Conservation (phyloP, 2,797 vertebrate species). For the Glyptemys insculpta region DNA sequence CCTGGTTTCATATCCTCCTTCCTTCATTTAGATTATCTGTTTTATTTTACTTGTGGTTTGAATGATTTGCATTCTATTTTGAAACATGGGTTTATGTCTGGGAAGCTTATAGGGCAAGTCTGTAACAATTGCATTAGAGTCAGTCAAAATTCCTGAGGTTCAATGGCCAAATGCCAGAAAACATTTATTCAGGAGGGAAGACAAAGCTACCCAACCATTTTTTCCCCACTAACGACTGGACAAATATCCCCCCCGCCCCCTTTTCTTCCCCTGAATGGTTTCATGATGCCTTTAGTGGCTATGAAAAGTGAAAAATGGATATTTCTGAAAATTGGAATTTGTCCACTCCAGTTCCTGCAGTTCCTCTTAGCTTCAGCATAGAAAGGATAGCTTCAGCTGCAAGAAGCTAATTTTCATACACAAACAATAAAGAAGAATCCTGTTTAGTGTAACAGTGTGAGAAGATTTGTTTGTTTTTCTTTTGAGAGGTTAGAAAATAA, state of each 20-base stretch:
- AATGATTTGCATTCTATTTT: slow-evolving; percentile 53
- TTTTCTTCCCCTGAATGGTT: not conserved
- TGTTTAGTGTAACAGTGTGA: not conserved
- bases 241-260: not conserved
- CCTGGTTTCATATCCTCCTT: slow-evolving; percentile 72
- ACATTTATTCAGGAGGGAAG: not conserved
- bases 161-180: not conserved
- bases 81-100: slow-evolving; percentile 4
- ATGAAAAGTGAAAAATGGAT: not conserved
- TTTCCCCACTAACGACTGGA: not conserved
- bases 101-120: slow-evolving; percentile 1
- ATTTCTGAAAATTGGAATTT: not conserved
- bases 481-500: not conserved
- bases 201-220: not conserved
- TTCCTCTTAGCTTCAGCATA: not conserved
- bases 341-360: not conserved
- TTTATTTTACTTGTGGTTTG: slow-evolving; percentile 51
- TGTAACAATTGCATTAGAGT: slow-evolving; percentile 7
- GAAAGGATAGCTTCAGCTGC: not conserved
- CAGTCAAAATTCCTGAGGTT: not conserved
- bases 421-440: not conserved
- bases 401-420: not conserved
- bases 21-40: slow-evolving; percentile 63
- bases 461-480: not conserved
- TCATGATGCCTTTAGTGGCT: not conserved